Conservation (phyloP, 2,113 vertebrate genomes). For the Muscicapa adusta region DNA sequence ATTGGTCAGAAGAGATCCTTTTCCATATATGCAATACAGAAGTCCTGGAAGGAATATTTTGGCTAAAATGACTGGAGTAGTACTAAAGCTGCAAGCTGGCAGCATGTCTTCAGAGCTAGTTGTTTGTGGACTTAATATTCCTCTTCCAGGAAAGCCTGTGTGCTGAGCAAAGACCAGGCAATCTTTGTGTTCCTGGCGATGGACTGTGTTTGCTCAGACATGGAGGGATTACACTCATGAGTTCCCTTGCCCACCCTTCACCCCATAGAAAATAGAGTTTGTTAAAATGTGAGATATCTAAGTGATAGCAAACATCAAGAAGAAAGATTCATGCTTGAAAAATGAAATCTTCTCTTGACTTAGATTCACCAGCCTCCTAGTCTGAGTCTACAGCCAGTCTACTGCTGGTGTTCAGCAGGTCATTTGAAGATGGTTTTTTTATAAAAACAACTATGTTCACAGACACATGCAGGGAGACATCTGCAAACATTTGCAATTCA, state of each 20-base stretch:
- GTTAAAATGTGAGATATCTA: background rate
- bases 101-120: background rate
- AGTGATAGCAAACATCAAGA: background rate
- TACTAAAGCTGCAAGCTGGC: background rate
- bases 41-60: background rate
- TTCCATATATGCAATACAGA: background rate
- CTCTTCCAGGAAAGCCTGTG: background rate
- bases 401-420: background rate
- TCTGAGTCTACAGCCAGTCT: background rate
- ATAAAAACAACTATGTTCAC: background rate
- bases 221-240: background rate
- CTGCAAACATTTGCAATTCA: background rate
- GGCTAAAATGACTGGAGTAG: background rate
- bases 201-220: background rate
- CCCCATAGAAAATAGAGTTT: background rate
- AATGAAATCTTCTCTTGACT: background rate
- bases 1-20: background rate
- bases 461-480: background rate
- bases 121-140: background rate
- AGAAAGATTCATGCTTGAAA: background rate
- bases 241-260: background rate
- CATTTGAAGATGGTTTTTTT: background rate
- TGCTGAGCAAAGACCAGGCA: background rate
- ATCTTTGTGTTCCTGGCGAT: background rate
- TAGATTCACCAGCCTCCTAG: background rate